These are phyloP conservation scores for Amblyjoppa proteus DNA, from an alignment of 2,888 invertebrate genomes.

Conservation along the genomic window DNA sequence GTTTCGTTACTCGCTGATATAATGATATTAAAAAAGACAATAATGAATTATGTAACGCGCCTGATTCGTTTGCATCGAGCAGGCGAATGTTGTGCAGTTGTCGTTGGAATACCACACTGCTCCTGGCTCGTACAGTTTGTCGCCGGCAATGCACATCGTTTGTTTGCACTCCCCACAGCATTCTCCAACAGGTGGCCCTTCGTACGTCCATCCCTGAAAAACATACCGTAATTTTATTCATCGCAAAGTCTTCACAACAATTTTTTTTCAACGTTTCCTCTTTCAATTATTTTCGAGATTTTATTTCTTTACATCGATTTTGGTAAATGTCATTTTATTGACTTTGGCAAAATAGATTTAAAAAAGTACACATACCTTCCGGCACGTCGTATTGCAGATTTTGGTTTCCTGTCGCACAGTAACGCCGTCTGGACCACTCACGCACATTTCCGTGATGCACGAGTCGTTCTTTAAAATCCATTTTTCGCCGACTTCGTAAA, in stretches of 20 bases:
- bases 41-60: constrained; percentile 51
- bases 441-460: constrained; percentile 87
- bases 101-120: constrained; percentile 88
- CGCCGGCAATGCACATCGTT: constrained; percentile 86
- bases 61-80: constrained; percentile 70
- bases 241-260: no score
- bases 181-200: constrained; percentile 74
- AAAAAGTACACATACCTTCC: constrained; percentile 71
- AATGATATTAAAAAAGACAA: constrained; percentile 1
- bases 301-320: not conserved
- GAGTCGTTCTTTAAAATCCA: constrained; percentile 86
- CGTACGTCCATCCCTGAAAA: constrained; percentile 83
- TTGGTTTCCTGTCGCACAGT: constrained; percentile 85
- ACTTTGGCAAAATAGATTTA: not conserved
- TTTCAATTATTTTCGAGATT: not conserved
- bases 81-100: constrained; percentile 88
- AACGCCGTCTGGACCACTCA: constrained; percentile 84
- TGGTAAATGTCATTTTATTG: not conserved
- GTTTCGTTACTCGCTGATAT: not conserved
- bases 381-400: constrained; percentile 86
- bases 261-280: not conserved
- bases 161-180: constrained; percentile 90
- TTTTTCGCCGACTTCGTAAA: constrained; percentile 85
- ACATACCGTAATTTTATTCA: not conserved
- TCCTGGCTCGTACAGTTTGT: constrained; percentile 86